Evolutionary conservation across 2,113 vertebrate genomes (phyloP).

Genomic region (Malaclemys terrapin): DNA sequence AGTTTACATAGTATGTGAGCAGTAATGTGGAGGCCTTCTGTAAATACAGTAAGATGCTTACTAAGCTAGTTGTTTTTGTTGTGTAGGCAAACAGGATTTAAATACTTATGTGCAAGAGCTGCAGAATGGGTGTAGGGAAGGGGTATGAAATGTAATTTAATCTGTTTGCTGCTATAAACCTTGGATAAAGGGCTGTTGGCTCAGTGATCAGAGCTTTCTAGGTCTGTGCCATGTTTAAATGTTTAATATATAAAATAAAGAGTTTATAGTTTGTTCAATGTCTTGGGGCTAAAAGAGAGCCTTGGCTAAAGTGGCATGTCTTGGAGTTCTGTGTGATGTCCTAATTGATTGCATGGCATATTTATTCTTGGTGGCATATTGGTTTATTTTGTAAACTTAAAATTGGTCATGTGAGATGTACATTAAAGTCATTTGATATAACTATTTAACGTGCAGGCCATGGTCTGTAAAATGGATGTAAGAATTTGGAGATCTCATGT

Average conservation of each 20-base stretch:
- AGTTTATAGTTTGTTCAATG: background rate
- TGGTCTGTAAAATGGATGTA: background rate
- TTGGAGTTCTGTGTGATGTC: background rate
- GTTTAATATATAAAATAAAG: background rate
- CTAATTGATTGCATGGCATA: background rate
- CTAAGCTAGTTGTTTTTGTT: constrained; percentile 49
- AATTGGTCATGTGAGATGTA: too few species aligned
- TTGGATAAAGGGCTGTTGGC: constrained; percentile 37
- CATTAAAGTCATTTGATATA: background rate
- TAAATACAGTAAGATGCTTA: constrained; percentile 53
- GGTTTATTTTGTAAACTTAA: background rate
- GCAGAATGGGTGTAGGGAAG: constrained; percentile 39
- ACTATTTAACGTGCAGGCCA: background rate
- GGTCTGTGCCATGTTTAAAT: background rate
- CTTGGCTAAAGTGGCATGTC: background rate
- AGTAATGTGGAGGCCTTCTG: constrained; percentile 35
- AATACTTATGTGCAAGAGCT: background rate
- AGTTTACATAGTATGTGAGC: constrained; percentile 43
- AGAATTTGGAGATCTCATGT: background rate
- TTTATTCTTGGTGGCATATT: background rate
- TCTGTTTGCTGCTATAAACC: constrained; percentile 24
- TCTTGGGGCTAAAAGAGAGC: background rate
- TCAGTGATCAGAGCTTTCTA: background rate
- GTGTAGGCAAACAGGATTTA: constrained; percentile 28
- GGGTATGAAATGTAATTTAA: constrained; percentile 39